Base-by-base conservation (phyloP, 1,140 invertebrate species). In the Diploscapter pachys region DNA sequence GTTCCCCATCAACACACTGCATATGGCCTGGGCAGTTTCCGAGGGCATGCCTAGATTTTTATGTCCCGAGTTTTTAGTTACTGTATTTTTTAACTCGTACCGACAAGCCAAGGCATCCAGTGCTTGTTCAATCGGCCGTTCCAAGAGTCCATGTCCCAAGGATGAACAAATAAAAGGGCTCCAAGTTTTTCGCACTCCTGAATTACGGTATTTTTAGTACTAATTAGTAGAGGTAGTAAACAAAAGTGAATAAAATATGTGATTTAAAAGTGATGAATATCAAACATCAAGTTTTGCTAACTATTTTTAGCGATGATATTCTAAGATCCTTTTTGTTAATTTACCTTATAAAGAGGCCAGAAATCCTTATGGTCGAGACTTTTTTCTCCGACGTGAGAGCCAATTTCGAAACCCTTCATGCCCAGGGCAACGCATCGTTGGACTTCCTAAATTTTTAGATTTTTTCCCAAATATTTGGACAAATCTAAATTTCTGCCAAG, bases 31-130 rank as follows among this genome's bases (percentile, higher is more conserved):
- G 3, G 89, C 86, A 11, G 90, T 90, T 79, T 90, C 90, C 3
- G 88, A 85, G 4, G 90, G 90, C 90, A 90, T 90, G 4, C 89
- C 89, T 87, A 72, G 61, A 70, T 31, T 31, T 31, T 31, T 31
- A 70, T 78, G 57, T n/a, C n/a, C 5, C 2, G 31, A 48, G 5
- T 63, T 63, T 61, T 64, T 62, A 49, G 13, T 5, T 50, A 13
- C 4, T 9, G 4, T n/a, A 51, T 2, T 31, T 31, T 31, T 31
- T 48, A 53, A 9, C 62, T 63, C 80, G 78, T 83, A 88, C 88
- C 89, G 8, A 90, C 89, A 5, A 90, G 85, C 89, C 90, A 90
- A 4, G 89, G 90, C 63, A 90, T 77, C 89, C 90, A 90, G 80
- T 89, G 90, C 75, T 90, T 89, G 11, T 82, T 82, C 81, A 89